Base-by-base conservation (phyloP, 2,113 vertebrate species). In the Typhlomys cinereus region DNA sequence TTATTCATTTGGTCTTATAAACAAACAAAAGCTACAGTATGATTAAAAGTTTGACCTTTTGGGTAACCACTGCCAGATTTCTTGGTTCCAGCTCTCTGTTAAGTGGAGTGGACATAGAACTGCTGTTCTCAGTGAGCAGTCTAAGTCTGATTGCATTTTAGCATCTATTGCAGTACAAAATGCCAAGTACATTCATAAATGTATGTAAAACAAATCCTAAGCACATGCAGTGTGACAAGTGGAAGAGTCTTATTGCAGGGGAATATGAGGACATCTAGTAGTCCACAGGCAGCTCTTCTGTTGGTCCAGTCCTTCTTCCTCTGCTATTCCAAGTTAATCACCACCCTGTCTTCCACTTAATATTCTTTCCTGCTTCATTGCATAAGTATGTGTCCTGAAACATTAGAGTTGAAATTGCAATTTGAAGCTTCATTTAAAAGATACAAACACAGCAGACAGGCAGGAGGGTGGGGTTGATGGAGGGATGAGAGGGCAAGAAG, bases 1-100 rank as follows among this genome's bases (percentile, higher is more conserved):
- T 95, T 92, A 88, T 94, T 96, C 89, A 84, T 83, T 95, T 93
- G 89, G 92, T 96, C 39, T 80, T 96, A 90, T 83, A 96, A 97
- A 95, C 75, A 95, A 97, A 94, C 92, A 95, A 93, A 89, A 92
- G 41, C 59, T 92, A 70, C 66, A 92, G 25, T 90, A 83, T 93
- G 70, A 95, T 96, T 90, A 96, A 85, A 92, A 96, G 46, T 95
- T 90, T 94, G 92, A 95, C 85, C 88, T 96, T 93, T 64, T 89
- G 44, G 46, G 64, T 93, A 93, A 95, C 90, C 17, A 92, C 12
- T 93, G 57, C 85, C 92, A 95, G 88, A 90, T 91, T 54, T 66
- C 61, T 82, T 44, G 25, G 8, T 21, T 79, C 11, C 34, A 66
- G 23, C 2, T 25, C 12, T 54, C 71, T 83, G 46, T 57, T 48